Base-by-base conservation (phyloP, 1,140 invertebrate species). In the Temnothorax longispinosus region DNA sequence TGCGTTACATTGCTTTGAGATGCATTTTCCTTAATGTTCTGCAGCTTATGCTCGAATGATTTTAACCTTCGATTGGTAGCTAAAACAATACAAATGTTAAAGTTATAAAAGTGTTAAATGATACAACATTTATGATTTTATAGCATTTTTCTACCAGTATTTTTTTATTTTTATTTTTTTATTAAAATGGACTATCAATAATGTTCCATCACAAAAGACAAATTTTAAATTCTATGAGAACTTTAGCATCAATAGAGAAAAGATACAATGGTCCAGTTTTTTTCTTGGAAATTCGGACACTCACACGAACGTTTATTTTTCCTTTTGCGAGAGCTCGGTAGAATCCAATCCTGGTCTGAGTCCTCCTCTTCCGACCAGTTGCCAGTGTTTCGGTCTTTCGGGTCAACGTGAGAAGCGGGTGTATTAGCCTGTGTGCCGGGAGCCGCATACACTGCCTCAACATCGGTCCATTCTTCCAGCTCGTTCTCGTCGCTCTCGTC, bases 331-430 rank as follows among this genome's bases (percentile, higher is more conserved):
- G 92, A 91, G 76, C 93, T 82, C 32, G 95, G 95, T 90, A 95
- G 62, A 76, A 94, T 92, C 95, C 95, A 95, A 86, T 95, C 95
- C 90, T 95, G 91, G 86, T 95, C 95, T 50, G 95, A 95, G 91
- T 95, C 94, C 91, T 92, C 91, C 47, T 89, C 75, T 7, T 88
- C 92, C n/a, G 93, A 93, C 47, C 92, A 32, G 60, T 90, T 87
- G 58, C 92, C 89, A 72, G 21, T 0, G 65, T 84, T 21, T 87
- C 90, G 85, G 54, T 27, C 62, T 77, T 91, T 91, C 44, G 88
- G 0, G 85, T 87, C 2, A 91, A 76, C 21, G 87, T 93, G 52
- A 74, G 87, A 15, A 85, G 82, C 38, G 77, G 92, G 90, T 92
- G 91, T 18, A 86, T 78, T 38, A 52, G 64, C 56, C 87, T 92